phyloP scores from a whole-genome alignment of 2,113 vertebrate genomes.

The Pogona vitticeps region DNA sequence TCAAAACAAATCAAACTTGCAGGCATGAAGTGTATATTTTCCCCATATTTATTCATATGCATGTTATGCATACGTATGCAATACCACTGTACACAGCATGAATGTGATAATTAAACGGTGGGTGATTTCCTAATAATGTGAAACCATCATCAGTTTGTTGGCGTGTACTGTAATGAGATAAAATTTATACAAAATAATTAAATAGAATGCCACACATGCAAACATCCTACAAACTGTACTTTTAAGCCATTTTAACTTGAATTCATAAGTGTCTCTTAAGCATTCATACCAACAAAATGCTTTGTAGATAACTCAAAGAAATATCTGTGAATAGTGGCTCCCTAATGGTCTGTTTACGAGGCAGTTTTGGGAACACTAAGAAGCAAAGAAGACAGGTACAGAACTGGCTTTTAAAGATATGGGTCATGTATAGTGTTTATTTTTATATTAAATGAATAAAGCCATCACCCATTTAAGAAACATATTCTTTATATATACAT shows the following conservation, averaged over 20 bases:
- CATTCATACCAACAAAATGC: slow-evolving; percentile 1
- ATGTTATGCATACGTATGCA: slow-evolving; percentile 36
- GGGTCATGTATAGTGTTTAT: slow-evolving; percentile 5
- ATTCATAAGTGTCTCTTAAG: slow-evolving; percentile 23
- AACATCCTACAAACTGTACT: neutral
- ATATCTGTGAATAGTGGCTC: slow-evolving; percentile 30
- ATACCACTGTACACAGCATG: slow-evolving; percentile 21
- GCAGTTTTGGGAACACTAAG: neutral
- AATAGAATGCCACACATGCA: neutral
- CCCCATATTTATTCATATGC: slow-evolving; percentile 62
- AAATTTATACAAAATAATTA: neutral
- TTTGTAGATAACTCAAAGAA: slow-evolving; percentile 19
- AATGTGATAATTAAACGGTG: slow-evolving; percentile 50
- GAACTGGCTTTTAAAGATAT: neutral
- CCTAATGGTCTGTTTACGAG: neutral
- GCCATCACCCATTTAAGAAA: neutral
- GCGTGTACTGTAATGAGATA: slow-evolving; percentile 10
- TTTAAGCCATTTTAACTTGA: slow-evolving; percentile 10
- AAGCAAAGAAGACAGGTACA: slow-evolving; percentile 30
- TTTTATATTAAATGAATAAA: slow-evolving; percentile 28
- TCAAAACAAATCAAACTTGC: slow-evolving; percentile 51
- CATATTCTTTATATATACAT: too few relatives aligned
- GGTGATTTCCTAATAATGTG: slow-evolving; percentile 43
- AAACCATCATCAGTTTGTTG: slow-evolving; percentile 44
- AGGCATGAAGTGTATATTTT: slow-evolving; percentile 53